Conservation (phyloP, 2,113 vertebrate genomes). For the Cynopterus brachyotis region DNA sequence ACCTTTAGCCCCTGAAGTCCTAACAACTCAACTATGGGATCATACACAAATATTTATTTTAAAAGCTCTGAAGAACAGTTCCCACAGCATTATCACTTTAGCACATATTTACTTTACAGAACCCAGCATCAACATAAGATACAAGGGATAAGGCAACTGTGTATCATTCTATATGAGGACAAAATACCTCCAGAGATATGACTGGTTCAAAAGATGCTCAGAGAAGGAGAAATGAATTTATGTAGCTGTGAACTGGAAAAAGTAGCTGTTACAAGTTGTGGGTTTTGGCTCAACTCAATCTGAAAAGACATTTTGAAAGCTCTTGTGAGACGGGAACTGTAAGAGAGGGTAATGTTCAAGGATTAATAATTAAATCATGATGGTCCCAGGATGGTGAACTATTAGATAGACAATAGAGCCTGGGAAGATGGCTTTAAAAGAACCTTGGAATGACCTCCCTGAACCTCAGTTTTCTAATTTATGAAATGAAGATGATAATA, state of each 20-base stretch:
- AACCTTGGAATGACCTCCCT: not conserved
- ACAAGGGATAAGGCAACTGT: slow-evolving; percentile 20
- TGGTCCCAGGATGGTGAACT: not conserved
- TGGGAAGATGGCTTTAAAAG: slow-evolving; percentile 23
- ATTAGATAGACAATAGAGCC: not conserved
- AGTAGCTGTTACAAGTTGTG: slow-evolving; percentile 26
- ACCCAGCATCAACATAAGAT: not conserved
- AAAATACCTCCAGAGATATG: slow-evolving; percentile 15
- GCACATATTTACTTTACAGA: slow-evolving; percentile 48
- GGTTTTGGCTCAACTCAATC: slow-evolving; percentile 4
- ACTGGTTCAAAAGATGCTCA: slow-evolving; percentile 23
- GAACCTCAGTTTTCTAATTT: slow-evolving; percentile 33
- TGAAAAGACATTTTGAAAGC: slow-evolving; percentile 14
- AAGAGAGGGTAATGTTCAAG: not conserved
- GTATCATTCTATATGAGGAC: not conserved
- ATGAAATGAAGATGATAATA: slow-evolving; percentile 61
- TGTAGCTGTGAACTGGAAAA: slow-evolving; percentile 13
- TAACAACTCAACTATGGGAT: slow-evolving; percentile 71
- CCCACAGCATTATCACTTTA: slow-evolving; percentile 55
- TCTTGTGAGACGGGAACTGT: slow-evolving; percentile 18
- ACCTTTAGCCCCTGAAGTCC: slow-evolving; percentile 34
- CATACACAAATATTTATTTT: slow-evolving; percentile 57
- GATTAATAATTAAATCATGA: slow-evolving; percentile 5
- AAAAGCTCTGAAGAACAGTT: slow-evolving; percentile 65
- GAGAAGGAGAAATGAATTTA: slow-evolving; percentile 20